Conservation (phyloP, 1,140 invertebrate species). For the Listronotus oregonensis region DNA sequence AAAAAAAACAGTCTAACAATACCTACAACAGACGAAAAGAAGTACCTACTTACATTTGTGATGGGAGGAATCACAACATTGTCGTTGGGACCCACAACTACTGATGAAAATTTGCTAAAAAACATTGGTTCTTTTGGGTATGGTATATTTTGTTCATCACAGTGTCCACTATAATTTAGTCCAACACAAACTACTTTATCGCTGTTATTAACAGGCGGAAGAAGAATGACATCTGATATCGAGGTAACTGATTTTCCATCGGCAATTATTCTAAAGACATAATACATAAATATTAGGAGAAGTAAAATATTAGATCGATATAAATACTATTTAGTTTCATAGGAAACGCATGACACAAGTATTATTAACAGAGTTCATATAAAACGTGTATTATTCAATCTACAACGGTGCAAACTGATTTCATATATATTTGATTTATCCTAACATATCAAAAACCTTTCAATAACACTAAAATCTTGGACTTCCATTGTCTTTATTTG, state of each 20-base stretch:
- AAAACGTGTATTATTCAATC: no score
- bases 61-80: constrained; percentile 70
- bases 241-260: constrained; percentile 61
- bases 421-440: no score
- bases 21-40: constrained; percentile 13
- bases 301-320: no score
- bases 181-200: constrained; percentile 82
- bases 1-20: no score
- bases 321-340: no score
- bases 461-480: no score
- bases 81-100: constrained; percentile 77
- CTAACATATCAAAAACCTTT: no score
- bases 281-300: constrained; percentile 5
- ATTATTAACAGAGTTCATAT: no score
- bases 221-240: constrained; percentile 61
- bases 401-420: no score
- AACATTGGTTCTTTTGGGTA: constrained; percentile 75
- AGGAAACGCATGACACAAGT: no score
- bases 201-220: constrained; percentile 71
- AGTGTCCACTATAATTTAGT: constrained; percentile 80
- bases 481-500: no score
- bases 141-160: constrained; percentile 74
- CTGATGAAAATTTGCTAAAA: constrained; percentile 74
- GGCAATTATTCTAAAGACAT: constrained; percentile 60
- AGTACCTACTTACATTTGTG: constrained; percentile 66